Conservation (phyloP, 2,797 vertebrate genomes). For the Halcyon chelicuti region DNA sequence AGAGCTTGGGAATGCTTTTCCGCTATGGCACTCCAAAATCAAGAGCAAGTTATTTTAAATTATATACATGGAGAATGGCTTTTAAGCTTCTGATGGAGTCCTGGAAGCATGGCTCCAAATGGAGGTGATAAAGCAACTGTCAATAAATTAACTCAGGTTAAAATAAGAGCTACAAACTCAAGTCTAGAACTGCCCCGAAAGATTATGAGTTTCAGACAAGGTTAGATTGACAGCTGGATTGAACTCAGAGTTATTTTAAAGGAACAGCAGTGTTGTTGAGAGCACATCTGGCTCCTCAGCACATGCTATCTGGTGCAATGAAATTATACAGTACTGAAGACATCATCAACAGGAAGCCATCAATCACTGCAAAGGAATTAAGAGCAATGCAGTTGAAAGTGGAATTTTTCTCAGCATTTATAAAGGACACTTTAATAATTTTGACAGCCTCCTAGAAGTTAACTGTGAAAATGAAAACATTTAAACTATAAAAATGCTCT, state of each 20-base stretch:
- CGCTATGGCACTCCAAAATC: not conserved
- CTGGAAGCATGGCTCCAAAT: not conserved
- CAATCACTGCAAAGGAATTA: not conserved
- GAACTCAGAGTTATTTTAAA: not conserved
- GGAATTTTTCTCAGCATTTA: not conserved
- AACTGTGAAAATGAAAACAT: constrained; percentile 25
- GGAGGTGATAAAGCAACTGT: not conserved
- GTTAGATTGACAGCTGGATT: not conserved
- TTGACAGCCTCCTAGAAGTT: constrained; percentile 13
- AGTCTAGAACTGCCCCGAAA: not conserved
- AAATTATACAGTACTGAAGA: not conserved
- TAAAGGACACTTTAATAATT: constrained; percentile 30
- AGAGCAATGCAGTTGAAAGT: not conserved
- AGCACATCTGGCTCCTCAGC: not conserved
- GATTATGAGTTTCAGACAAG: not conserved
- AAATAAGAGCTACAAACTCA: not conserved
- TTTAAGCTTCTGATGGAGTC: not conserved
- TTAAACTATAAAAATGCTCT: not conserved
- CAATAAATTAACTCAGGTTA: not conserved
- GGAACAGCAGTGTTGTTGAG: not conserved
- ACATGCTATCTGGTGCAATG: not conserved
- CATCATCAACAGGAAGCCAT: constrained; percentile 27
- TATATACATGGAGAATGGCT: not conserved
- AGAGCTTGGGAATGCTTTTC: not conserved
- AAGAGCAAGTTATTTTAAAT: not conserved